Evolutionary conservation across 2,113 vertebrate genomes (phyloP), one percentile per base, ranked within the genome.

Genomic region (Caranx ignobilis): DNA sequence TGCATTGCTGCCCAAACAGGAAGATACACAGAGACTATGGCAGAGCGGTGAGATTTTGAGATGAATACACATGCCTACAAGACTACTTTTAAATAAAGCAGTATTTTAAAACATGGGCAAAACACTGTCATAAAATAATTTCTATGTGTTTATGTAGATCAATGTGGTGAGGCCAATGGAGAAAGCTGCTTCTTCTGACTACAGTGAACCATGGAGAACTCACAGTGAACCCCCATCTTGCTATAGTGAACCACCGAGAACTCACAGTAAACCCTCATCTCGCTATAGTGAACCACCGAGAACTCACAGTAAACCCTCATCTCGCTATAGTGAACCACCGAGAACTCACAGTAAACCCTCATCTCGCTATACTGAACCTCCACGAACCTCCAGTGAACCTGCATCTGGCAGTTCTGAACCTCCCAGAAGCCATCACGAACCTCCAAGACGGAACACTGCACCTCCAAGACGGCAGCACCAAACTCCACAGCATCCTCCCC

Each of bases 1-100:
- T 95, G 2, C 60, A 88, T 35, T 88, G 92, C 73, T 94, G 95
- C 76, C 75, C 59, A 1, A 81, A 69, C 86, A 87, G 48, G 1
- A 86, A 92, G 77, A 89, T 32, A 13, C 35, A 0, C 21, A 64
- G 57, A 34, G 18, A 64, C 56, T 57, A 6, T 1, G n/a, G n/a
- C 60, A 79, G 67, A 89, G 39, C 45, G 82, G 93, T 91, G 77
- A 92, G 91, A 78, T 62, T n/a, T 77, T 1, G 12, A 65, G 3
- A 39, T 2, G 1, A 8, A 62, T n/a, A 39, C 13, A 35, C 6
- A 7, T 35, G 12, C 3, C 21, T 7, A n/a, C 39, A 47, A 43
- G 35, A 7, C 35, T 37, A 7, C 7, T 37, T 37, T 52, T 39
- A 11, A 63, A 13, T 74, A 6, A 1, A 19, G 54, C 12, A 48